Base-by-base conservation (phyloP, 2,797 vertebrate genomes). In the Parambassis ranga region DNA sequence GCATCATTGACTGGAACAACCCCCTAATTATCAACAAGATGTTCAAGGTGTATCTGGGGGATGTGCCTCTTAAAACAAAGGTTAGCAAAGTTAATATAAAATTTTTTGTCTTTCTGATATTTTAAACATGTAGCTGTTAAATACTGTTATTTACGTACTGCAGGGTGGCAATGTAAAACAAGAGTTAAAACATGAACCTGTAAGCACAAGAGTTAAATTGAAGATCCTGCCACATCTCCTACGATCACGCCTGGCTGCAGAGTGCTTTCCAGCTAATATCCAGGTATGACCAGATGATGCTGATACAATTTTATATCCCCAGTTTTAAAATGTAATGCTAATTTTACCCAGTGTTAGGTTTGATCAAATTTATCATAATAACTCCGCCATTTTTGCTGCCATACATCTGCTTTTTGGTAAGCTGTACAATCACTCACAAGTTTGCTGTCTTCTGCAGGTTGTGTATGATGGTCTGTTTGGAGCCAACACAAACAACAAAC, bases 1-100 rank as follows among this genome's bases (percentile, higher is more conserved):
- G 98, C 89, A 93, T 98, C 82, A 94, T 99, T 65, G 97, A 99
- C 79, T 99, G 98, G 98, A 98, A 99, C 82, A 98, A 96, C 88
- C 94, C 96, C 71, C 70, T 92, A 58, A 97, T 99, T 57, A 92
- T 99, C 88, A 98, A 94, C 90, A 98, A 95, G 91, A 95, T 99
- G 93, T 99, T 94, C 90, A 98, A 96, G 77, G 95, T 99, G 7
- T 99, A 98, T 85, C 91, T 99, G 79, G 98, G 98, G 30, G 98
- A 99, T 74, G 97, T 99, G 90, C 96, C 98, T 56, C 91, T 99
- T 51, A 99, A 99, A 93, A 93, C 96, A 27, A 99, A 99, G 95
- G 97, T 99, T 84, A 62, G 85, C 65, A 19, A 59, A 22, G 3
- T 33, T 13, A 7, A 3, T 4, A 7, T 23, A 66, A 55, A 0